Evolutionary conservation across 2,797 vertebrate genomes (phyloP).

Genomic region (Liasis olivaceus): DNA sequence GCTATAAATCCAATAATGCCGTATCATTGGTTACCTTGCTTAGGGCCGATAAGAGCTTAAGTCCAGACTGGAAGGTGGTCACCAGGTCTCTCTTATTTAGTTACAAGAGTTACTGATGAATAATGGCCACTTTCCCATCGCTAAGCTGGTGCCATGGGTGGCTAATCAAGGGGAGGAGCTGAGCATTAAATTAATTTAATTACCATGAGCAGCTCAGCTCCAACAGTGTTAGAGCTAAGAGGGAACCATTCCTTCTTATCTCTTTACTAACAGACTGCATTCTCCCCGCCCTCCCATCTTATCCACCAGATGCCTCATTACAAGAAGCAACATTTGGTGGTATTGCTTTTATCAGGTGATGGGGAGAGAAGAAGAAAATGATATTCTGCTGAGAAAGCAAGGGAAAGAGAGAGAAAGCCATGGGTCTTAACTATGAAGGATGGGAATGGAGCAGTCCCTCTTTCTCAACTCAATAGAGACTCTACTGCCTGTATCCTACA

Average conservation of each 20-base stretch:
- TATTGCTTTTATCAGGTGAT: neutral
- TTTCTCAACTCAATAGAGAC: neutral
- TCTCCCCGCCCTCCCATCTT: neutral
- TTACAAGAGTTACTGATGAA: neutral
- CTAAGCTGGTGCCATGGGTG: neutral
- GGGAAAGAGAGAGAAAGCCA: too few relatives aligned
- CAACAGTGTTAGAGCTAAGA: neutral
- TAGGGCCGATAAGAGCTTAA: neutral
- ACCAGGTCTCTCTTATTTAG: neutral
- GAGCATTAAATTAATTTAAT: neutral
- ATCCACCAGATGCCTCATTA: conserved; percentile 31
- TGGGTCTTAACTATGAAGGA: neutral
- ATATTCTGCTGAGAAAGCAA: neutral
- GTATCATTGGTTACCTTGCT: neutral
- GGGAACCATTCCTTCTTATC: neutral
- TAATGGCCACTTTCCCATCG: neutral
- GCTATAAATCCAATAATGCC: neutral
- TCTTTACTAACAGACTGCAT: neutral
- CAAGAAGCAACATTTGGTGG: neutral
- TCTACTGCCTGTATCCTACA: too few relatives aligned
- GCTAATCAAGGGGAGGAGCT: neutral
- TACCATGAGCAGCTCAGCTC: neutral
- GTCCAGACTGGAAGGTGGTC: neutral
- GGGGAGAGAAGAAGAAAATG: neutral
- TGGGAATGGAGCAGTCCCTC: too few relatives aligned